Evolutionary conservation across 1,140 invertebrate genomes (phyloP).

Genomic region (Drosophila erecta): DNA sequence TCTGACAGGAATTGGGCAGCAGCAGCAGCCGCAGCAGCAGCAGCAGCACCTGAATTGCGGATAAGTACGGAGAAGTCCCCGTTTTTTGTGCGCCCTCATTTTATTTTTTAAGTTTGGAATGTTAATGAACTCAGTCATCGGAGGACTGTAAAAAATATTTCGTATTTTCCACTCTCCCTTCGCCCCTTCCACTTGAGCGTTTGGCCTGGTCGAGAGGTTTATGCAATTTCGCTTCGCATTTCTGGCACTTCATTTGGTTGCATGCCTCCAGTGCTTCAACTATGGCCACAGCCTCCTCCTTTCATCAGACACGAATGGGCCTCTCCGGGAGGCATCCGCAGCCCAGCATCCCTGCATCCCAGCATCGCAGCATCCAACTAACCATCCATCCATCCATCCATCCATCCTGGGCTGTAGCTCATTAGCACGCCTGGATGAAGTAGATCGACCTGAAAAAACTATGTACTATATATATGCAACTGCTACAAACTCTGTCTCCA

Average conservation of each 20-base stretch:
- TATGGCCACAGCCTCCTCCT: slow-evolving; percentile 19
- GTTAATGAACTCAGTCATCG: slow-evolving; percentile 75
- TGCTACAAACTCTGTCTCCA: slow-evolving; percentile 41
- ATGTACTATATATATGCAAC: slow-evolving; percentile 24
- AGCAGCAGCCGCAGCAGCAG: slow-evolving; percentile 13
- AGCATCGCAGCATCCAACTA: neutral
- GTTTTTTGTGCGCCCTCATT: slow-evolving; percentile 31
- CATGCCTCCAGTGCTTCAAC: slow-evolving; percentile 34
- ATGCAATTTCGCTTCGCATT: slow-evolving; percentile 80
- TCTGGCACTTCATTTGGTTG: slow-evolving; percentile 78
- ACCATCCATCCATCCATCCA: slow-evolving; percentile 13
- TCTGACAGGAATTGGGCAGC: slow-evolving; percentile 61
- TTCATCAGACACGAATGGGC: slow-evolving; percentile 52
- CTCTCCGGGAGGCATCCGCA: slow-evolving; percentile 22
- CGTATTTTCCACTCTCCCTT: slow-evolving; percentile 10
- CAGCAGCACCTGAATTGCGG: slow-evolving; percentile 44
- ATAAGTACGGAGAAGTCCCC: slow-evolving; percentile 9
- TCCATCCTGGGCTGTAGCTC: slow-evolving; percentile 44
- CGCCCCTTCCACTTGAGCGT: slow-evolving; percentile 24
- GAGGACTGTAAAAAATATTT: slow-evolving; percentile 52
- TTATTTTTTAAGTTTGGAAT: slow-evolving; percentile 57
- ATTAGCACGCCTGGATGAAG: slow-evolving; percentile 60
- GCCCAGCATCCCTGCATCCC: slow-evolving; percentile 8
- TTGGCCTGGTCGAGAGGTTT: slow-evolving; percentile 68
- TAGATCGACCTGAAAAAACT: slow-evolving; percentile 52